These are phyloP conservation scores for Burhinus bistriatus DNA, from an alignment of 2,113 vertebrate species.

Conservation along the genomic window DNA sequence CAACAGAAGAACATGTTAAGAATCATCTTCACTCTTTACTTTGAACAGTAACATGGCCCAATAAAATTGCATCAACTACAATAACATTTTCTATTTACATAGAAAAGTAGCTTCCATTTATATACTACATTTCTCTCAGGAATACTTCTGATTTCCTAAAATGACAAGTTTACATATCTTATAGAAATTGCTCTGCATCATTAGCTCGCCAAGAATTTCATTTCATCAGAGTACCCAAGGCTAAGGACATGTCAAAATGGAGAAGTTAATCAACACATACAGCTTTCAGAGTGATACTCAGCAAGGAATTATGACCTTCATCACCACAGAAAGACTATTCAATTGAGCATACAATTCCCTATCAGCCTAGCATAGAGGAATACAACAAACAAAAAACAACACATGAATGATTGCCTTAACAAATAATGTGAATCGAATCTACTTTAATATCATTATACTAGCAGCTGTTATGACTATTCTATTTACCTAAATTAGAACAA, in stretches of 20 bases:
- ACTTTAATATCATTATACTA: neutral
- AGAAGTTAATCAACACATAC: slow-evolving; percentile 9
- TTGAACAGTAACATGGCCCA: neutral
- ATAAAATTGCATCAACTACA: neutral
- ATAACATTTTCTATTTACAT: neutral
- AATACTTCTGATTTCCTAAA: slow-evolving; percentile 19
- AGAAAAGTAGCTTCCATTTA: neutral
- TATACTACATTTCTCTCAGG: neutral
- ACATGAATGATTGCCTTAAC: neutral
- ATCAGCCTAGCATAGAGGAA: neutral
- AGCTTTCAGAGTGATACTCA: neutral
- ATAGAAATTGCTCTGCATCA: slow-evolving; percentile 26
- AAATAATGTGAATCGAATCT: neutral
- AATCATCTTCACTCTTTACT: neutral
- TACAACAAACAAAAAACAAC: neutral
- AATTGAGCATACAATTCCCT: neutral
- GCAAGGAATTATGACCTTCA: neutral
- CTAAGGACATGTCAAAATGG: neutral
- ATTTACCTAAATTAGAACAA: neutral
- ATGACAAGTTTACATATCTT: slow-evolving; percentile 13
- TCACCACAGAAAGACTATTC: neutral
- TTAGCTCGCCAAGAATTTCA: slow-evolving; percentile 39
- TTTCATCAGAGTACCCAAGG: neutral
- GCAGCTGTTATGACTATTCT: neutral
- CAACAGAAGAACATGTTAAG: neutral